Base-by-base conservation (phyloP, 2,888 invertebrate genomes). In the Pharmacophagus antenor region DNA sequence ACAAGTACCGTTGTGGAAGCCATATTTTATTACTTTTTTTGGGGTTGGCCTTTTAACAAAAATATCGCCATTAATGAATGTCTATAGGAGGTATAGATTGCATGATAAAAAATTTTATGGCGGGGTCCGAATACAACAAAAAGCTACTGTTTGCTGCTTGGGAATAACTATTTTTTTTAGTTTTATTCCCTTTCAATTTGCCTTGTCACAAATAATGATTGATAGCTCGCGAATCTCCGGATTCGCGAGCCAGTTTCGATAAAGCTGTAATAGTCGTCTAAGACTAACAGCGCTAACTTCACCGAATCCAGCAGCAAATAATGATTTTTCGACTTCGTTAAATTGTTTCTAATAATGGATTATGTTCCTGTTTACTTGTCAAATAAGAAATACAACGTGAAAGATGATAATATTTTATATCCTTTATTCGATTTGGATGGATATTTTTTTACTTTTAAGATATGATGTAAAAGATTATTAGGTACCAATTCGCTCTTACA, bases 41-140 rank as follows among this genome's bases (percentile, higher is more conserved):
- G n/a, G 74, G 71, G 70, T 66, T 76, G 78, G 73, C 76, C 75
- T 77, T 77, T 76, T 76, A 75, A 84, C 81, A 68, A 80, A 84
- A 85, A 83, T 84, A 83, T 75, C 79, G 76, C 77, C 85, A 85
- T 88, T 88, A 85, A 88, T 86, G 83, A 82, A 71, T 79, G 77
- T 79, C 88, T n/a, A n/a, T n/a, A n/a, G n/a, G n/a, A 89, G 88
- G 88, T 88, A 89, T 82, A 88, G 82, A 83, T 80, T 82, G 81
- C 76, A 73, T 65, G 73, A 74, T 70, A 76, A n/a, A n/a, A 71
- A 70, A 74, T 77, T 78, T 74, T 72, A 69, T 71, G 69, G 70
- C 71, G 75, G 67, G 65, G 64, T 70, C 76, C 71, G 71, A 75
- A 76, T 72, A 73, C 73, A 80, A 77, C 72, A 68, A 69, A 67